Conservation (phyloP, 1,140 invertebrate genomes). For the Brachystomella parvula region DNA sequence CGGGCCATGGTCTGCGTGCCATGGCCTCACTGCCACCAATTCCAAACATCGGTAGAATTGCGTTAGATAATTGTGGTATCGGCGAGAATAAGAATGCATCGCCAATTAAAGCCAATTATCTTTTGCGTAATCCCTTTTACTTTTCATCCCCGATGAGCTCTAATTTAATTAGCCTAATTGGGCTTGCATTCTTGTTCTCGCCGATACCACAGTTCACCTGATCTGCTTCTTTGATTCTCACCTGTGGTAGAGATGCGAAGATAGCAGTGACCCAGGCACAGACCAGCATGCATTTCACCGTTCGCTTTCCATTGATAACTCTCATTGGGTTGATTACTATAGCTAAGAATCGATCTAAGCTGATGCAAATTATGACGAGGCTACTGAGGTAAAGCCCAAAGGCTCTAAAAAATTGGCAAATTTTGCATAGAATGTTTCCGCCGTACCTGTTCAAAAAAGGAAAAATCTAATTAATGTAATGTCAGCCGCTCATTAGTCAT, state of each 20-base stretch:
- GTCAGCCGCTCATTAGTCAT: not conserved
- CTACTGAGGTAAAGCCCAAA: slow-evolving; percentile 73
- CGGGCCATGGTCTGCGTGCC: no score
- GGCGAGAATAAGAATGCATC: no score
- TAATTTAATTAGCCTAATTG: no score
- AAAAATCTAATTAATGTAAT: not conserved
- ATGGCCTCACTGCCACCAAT: no score
- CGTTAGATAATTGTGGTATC: not conserved
- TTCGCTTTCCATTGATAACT: slow-evolving; percentile 56
- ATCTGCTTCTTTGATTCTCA: not conserved
- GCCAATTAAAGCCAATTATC: no score
- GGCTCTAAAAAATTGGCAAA: slow-evolving; percentile 63
- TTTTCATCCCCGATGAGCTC: no score
- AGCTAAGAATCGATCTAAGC: slow-evolving; percentile 58
- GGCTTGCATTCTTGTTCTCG: no score
- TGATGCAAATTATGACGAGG: slow-evolving; percentile 73
- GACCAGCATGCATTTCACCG: slow-evolving; percentile 64
- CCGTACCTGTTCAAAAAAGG: slow-evolving; percentile 60
- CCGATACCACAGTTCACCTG: not conserved
- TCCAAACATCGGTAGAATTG: not conserved
- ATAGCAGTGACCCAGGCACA: slow-evolving; percentile 59
- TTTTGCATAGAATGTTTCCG: slow-evolving; percentile 64
- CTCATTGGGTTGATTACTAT: slow-evolving; percentile 60
- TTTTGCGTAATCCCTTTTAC: no score
- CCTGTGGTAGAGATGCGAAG: slow-evolving; percentile 28